Evolutionary conservation across 1,140 invertebrate species (phyloP), one percentile per base, ranked within the genome.

Genomic region (Cyclargus thomasi): DNA sequence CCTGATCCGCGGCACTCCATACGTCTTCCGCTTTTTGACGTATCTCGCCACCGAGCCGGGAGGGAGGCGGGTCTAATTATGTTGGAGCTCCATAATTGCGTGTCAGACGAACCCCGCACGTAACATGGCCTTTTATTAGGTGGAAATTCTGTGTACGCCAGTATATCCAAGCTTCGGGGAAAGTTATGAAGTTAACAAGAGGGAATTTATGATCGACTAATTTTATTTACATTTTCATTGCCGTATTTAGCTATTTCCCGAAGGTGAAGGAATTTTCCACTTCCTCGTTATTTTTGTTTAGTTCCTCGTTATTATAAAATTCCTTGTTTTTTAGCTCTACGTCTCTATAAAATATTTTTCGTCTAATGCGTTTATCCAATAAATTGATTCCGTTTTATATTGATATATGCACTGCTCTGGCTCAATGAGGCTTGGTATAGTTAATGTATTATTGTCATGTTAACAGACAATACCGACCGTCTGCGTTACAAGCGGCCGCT

Each of bases 111-210:
- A 83, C 79, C 79, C 84, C 82, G 82, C 83, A 82, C 84, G 83
- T 90, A 90, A 90, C 81, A 80, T 76, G 85, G 81, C 78, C 84
- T 90, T 89, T 90, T 90, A 90, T 88, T 88, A 90, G 83, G 87
- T 90, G 84, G 82, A 87, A 90, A 90, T 86, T 86, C 85, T 86
- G 81, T 90, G 79, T 86, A 86, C 79, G 80, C 76, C 77, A 83
- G 80, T 86, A 84, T 71, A 82, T 78, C 80, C 81, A 71, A 78
- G 79, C 73, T 77, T 74, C 70, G 77, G 72, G 77, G 71, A 70
- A 77, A 85, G 79, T 86, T 87, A 85, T 86, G 79, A 84, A 74
- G 73, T 76, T 74, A 75, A 64, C 67, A 62, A 63, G 74, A 62
- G 67, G 57, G 69, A 71, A 73, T 74, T 77, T 75, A 74, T 67